A percentile compares a stretch with the other conserved stretches of the same genome.
These are phyloP conservation scores for Aplidium turbinatum DNA, from an alignment of 23 tunicate species.

Conservation along the genomic window DNA sequence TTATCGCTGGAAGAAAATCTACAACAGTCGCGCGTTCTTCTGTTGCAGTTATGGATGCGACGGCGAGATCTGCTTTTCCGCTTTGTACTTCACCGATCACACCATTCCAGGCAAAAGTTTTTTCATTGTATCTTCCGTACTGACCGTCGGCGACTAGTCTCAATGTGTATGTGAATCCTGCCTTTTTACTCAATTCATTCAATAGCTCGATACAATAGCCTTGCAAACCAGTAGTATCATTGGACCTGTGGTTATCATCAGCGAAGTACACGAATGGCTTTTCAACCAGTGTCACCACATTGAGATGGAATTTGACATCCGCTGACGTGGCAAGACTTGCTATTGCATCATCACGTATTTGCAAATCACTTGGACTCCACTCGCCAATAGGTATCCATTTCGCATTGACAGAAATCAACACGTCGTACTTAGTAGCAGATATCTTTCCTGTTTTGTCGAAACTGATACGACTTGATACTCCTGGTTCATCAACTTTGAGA, in stretches of 20 bases:
- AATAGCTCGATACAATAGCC: constrained; percentile 87
- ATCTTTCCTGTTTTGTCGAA: constrained; percentile 3
- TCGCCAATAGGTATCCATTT: constrained; percentile 49
- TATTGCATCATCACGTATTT: background rate
- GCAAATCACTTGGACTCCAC: constrained; percentile 15
- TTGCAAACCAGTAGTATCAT: constrained; percentile 10
- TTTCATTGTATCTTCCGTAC: constrained; percentile 54
- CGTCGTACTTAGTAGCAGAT: background rate
- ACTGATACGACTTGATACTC: background rate
- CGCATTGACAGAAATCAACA: constrained; percentile 15
- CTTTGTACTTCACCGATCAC: constrained; percentile 69
- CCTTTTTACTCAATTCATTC: constrained; percentile 43
- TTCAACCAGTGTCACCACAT: constrained; percentile 68
- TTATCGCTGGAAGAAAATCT: constrained; percentile 59
- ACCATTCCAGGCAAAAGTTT: constrained; percentile 67
- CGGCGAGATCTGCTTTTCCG: constrained; percentile 57
- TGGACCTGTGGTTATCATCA: background rate
- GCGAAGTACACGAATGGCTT: constrained; percentile 60
- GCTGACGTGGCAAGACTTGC: constrained; percentile 1
- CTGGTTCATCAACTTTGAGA: background rate
- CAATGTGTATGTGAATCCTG: constrained; percentile 54
- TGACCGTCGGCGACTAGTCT: constrained; percentile 68
- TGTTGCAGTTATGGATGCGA: constrained; percentile 75
- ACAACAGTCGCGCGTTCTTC: constrained; percentile 46
- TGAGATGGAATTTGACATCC: constrained; percentile 26